These are phyloP conservation scores for Rachycentron canadum DNA, from an alignment of 2,797 vertebrate species.

Conservation along the genomic window DNA sequence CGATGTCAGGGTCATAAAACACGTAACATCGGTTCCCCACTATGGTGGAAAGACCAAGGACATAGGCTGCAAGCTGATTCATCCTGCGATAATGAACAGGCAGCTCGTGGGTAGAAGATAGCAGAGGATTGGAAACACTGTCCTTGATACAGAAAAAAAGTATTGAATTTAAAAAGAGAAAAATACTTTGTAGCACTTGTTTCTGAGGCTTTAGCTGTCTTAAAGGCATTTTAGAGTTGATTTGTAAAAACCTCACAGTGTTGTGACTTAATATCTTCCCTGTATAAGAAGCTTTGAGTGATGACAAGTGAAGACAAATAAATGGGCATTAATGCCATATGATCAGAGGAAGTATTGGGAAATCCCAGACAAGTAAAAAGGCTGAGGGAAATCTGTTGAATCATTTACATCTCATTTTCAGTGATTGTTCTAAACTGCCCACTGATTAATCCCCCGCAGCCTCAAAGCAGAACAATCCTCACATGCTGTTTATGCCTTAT, in stretches of 20 bases:
- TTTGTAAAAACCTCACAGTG: slow-evolving; percentile 53
- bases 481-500: background rate
- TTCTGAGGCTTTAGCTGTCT: slow-evolving; percentile 49
- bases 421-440: slow-evolving; percentile 4
- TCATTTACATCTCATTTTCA: slow-evolving; percentile 23
- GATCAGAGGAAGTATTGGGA: slow-evolving; percentile 29
- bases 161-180: slow-evolving; percentile 21
- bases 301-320: slow-evolving; percentile 47
- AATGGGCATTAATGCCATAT: slow-evolving; percentile 25
- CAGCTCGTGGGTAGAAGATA: slow-evolving; percentile 9
- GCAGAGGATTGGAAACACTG: slow-evolving; percentile 39
- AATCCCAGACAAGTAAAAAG: slow-evolving; percentile 5
- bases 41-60: slow-evolving; percentile 22
- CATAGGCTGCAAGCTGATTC: slow-evolving; percentile 26
- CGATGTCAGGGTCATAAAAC: slow-evolving; percentile 33
- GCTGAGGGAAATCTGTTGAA: slow-evolving; percentile 12
- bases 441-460: background rate
- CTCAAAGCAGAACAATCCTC: slow-evolving; percentile 3
- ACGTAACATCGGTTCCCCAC: background rate
- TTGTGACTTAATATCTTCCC: slow-evolving; percentile 53
- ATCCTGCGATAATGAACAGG: slow-evolving; percentile 37
- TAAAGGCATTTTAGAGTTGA: slow-evolving; percentile 48
- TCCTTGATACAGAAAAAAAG: slow-evolving; percentile 50
- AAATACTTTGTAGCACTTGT: slow-evolving; percentile 28
- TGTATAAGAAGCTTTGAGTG: slow-evolving; percentile 23